These are phyloP conservation scores for Linyphia triangularis DNA, from an alignment of 2,888 invertebrate species.

Conservation along the genomic window DNA sequence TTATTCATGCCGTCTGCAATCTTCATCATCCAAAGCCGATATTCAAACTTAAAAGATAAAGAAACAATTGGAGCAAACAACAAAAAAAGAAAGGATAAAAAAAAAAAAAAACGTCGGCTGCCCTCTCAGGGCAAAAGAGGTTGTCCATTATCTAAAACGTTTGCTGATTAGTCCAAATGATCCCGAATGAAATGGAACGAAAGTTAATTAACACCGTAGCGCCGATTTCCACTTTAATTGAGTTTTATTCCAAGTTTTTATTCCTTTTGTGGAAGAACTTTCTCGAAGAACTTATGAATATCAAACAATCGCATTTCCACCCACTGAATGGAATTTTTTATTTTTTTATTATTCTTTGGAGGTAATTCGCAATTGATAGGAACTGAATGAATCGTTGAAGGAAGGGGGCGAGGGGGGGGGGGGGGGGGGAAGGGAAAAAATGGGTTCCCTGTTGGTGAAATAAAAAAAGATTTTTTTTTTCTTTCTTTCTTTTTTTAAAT, in stretches of 20 bases:
- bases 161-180: conserved; percentile 51
- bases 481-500: too few species aligned
- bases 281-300: conserved; percentile 22
- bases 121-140: conserved; percentile 7
- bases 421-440: too few species aligned
- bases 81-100: too few species aligned
- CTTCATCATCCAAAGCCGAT: not conserved
- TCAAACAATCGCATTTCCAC: conserved; percentile 11
- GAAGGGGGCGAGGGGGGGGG: too few species aligned
- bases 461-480: too few species aligned
- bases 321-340: not conserved
- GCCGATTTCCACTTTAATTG: conserved; percentile 48
- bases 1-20: not conserved
- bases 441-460: too few species aligned
- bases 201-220: conserved; percentile 59
- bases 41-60: not conserved
- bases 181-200: conserved; percentile 36
- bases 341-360: not conserved
- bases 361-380: not conserved
- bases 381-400: conserved; percentile 3
- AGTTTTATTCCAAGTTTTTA: conserved; percentile 34
- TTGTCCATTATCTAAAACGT: conserved; percentile 44
- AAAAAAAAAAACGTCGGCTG: conserved; percentile 13
- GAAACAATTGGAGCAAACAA: too few species aligned
- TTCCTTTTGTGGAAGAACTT: not conserved